Evolutionary conservation across 2,888 invertebrate species (phyloP), one percentile per base, ranked within the genome.

Genomic region (Drosophila borborema): DNA sequence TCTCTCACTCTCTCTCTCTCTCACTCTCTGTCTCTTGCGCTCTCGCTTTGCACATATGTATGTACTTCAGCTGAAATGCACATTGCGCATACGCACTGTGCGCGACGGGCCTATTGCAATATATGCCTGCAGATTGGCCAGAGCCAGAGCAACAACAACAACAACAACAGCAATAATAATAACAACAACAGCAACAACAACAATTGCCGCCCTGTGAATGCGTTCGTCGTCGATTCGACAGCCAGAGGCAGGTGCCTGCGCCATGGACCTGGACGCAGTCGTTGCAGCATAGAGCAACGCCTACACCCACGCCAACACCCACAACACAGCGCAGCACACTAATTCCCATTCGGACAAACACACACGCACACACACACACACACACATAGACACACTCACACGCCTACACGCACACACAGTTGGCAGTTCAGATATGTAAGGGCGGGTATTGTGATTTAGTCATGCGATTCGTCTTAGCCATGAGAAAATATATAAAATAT

Each of bases 31-130:
- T 53, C 6, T 20, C 20, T n/a, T 10, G 28, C 12, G 12, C 38
- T 38, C 5, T 36, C 36, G 6, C 1, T 38, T 4, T 56, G 31
- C 18, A 51, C 66, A 65, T 65, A 51, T 49, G 41, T 65, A 51
- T 49, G 41, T 66, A 18, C n/a, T 31, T 14, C 2, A 23, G n/a
- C 64, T 18, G n/a, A n/a, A 49, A 51, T 65, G 67, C 75, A 77
- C 74, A 88, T 83, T 90, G 86, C 90, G 90, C 85, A 85, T 89
- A 85, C 85, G 85, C 85, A 85, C 84, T 90, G 90, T 86, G 72
- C 16, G 53, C 78, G 64, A 51, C 55, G 76, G 78, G 90, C 89
- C 89, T 90, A 88, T 80, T 87, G 90, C 89, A 89, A 82, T 76
- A 78, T 70, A 78, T 84, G 87, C 87, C 77, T 85, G 88, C 88